These are phyloP conservation scores for Gymnobelideus leadbeateri DNA, from an alignment of 2,113 vertebrate genomes.

Conservation along the genomic window DNA sequence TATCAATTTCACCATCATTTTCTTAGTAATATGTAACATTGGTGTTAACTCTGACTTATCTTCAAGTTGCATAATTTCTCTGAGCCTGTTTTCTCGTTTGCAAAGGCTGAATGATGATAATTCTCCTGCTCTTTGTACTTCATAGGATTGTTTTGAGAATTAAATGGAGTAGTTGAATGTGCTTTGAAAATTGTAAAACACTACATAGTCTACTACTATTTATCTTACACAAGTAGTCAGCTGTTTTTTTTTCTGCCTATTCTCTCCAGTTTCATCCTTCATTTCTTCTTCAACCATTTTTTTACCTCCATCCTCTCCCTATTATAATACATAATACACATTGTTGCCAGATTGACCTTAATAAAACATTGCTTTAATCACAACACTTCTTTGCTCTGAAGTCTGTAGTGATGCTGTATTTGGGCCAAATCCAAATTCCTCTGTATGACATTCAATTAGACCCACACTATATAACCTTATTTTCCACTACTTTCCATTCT, in stretches of 20 bases:
- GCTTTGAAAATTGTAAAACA: not conserved
- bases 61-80: not conserved
- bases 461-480: not conserved
- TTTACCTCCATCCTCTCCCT: not conserved
- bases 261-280: not conserved
- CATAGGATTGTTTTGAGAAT: not conserved
- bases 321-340: not conserved
- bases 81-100: not conserved
- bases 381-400: not conserved
- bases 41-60: not conserved
- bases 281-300: not conserved
- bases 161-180: not conserved
- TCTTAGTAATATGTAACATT: not conserved
- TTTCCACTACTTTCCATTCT: not conserved
- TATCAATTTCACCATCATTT: not conserved
- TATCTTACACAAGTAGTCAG: not conserved
- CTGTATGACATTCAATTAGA: not conserved
- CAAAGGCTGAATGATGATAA: not conserved
- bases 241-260: not conserved
- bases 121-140: not conserved
- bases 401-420: not conserved
- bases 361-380: constrained; percentile 1
- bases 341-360: not conserved
- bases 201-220: not conserved
- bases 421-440: not conserved